Percentiles rank a stretch among this genome's conserved stretches.
These are phyloP conservation scores for Sebastiscus albofasciatus DNA, from an alignment of 2,797 vertebrate genomes.

Conservation along the genomic window DNA sequence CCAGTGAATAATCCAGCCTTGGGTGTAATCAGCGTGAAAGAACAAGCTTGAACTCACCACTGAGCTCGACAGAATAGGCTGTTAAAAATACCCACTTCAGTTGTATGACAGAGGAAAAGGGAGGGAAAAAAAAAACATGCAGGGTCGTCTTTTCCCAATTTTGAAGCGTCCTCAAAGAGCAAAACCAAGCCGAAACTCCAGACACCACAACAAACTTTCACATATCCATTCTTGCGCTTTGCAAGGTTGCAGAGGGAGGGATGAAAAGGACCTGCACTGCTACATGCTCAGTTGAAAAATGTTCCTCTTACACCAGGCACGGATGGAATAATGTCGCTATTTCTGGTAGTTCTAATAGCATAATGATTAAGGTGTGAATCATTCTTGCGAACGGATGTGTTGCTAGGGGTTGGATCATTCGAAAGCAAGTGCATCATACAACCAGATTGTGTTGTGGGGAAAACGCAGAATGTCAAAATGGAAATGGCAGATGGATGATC, in stretches of 20 bases:
- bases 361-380: slow-evolving; percentile 6
- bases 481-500: slow-evolving; percentile 16
- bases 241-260: slow-evolving; percentile 2
- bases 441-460: slow-evolving; percentile 1
- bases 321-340: neutral
- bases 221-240: slow-evolving; percentile 22
- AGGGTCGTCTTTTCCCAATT: neutral
- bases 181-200: slow-evolving; percentile 10
- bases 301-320: neutral
- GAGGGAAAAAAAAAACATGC: neutral
- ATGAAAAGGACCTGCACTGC: slow-evolving; percentile 22
- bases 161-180: slow-evolving; percentile 34
- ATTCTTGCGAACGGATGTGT: neutral
- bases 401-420: neutral
- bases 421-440: neutral
- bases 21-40: slow-evolving; percentile 77
- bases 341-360: slow-evolving; percentile 1
- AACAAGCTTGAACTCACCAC: slow-evolving; percentile 65
- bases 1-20: slow-evolving; percentile 72
- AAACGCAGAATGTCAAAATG: neutral
- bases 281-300: neutral
- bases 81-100: slow-evolving; percentile 67
- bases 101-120: slow-evolving; percentile 22
- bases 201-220: slow-evolving; percentile 43
- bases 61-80: slow-evolving; percentile 46